Percentiles rank a stretch among this genome's conserved stretches.
Conservation (phyloP, 2,113 vertebrate genomes). For the Pseudopipra pipra region DNA sequence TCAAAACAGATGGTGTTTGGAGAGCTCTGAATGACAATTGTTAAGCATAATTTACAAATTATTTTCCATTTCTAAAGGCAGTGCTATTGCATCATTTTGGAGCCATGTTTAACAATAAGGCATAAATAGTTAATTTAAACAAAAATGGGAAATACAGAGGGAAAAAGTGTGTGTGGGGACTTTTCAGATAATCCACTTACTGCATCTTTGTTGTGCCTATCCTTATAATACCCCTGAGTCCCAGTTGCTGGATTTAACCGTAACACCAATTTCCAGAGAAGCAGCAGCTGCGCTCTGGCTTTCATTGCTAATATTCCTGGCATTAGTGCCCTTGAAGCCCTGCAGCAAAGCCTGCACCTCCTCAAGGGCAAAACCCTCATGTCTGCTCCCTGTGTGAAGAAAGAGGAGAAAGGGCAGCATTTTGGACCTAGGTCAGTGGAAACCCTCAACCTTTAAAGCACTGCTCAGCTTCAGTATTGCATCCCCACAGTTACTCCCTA, state of each 20-base stretch:
- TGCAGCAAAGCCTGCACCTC: neutral
- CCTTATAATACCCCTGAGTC: conserved; percentile 19
- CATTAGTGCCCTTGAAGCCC: neutral
- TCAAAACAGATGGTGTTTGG: neutral
- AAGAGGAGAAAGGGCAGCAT: neutral
- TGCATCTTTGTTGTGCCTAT: conserved; percentile 50
- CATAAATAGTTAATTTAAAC: conserved; percentile 20
- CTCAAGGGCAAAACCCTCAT: neutral
- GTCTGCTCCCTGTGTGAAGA: neutral
- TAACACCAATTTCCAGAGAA: conserved; percentile 28
- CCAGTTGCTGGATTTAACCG: conserved; percentile 21
- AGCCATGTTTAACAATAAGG: neutral
- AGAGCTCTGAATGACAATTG: neutral
- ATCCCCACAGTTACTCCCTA: neutral
- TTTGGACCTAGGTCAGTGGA: neutral
- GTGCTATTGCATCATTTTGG: neutral
- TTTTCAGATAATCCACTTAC: conserved; percentile 54
- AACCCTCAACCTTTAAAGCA: neutral
- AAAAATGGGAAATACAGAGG: neutral
- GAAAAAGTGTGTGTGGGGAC: neutral
- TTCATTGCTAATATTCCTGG: neutral
- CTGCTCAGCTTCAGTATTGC: neutral
- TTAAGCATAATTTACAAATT: neutral
- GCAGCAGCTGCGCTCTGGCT: neutral
- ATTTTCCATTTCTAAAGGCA: neutral